Evolutionary conservation across 2,888 invertebrate species (phyloP).

Genomic region (Andrena bucephala): DNA sequence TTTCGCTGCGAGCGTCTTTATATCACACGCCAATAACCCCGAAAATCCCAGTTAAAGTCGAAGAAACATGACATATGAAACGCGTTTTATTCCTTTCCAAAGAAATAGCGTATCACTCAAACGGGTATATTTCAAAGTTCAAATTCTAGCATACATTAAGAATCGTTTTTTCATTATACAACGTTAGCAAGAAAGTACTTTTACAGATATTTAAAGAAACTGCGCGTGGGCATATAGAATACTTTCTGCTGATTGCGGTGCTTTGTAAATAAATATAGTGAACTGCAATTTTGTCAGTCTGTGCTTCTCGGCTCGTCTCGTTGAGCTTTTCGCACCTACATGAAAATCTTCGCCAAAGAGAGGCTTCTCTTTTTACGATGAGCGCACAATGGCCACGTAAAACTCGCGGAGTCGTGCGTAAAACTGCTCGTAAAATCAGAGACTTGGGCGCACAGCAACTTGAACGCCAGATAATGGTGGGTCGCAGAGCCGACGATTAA

Average conservation of each 20-base stretch:
- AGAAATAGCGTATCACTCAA: not conserved
- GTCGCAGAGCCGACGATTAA: constrained; percentile 15
- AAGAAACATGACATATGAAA: not conserved
- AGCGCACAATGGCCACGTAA: constrained; percentile 18
- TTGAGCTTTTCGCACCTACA: not conserved
- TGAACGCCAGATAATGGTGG: not conserved
- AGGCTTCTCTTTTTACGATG: not conserved
- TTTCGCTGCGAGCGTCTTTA: not conserved
- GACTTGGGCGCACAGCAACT: constrained; percentile 19
- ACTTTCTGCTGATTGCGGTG: too few relatives aligned
- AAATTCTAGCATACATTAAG: not conserved
- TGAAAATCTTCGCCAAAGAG: constrained; percentile 6
- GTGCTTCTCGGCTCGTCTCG: too few relatives aligned
- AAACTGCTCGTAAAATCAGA: constrained; percentile 21
- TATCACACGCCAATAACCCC: not conserved
- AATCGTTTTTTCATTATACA: not conserved
- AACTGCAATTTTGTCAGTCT: too few relatives aligned
- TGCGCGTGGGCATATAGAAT: too few relatives aligned
- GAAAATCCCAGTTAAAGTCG: not conserved
- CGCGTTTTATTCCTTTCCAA: constrained; percentile 10
- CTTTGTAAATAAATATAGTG: too few relatives aligned
- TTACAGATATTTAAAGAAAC: too few relatives aligned
- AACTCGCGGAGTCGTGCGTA: constrained; percentile 33
- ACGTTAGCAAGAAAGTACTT: not conserved
- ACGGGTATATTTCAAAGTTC: not conserved